Evolutionary conservation across 2,888 invertebrate genomes (phyloP).

Genomic region (Clanis bilineata): DNA sequence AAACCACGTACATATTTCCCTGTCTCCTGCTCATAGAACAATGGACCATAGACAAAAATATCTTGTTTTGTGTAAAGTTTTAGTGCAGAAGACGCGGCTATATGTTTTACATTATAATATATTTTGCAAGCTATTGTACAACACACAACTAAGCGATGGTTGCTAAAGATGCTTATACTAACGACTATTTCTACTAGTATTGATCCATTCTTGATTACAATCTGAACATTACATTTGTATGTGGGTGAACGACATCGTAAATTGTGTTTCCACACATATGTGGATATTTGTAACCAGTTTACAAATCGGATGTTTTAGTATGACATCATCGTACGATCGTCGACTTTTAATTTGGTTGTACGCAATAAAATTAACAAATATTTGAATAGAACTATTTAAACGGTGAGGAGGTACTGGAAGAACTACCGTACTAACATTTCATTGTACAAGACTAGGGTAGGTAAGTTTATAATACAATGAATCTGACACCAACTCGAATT

Average conservation of each 20-base stretch:
- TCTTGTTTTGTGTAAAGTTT: no score
- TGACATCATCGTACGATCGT: not conserved
- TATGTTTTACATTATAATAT: not conserved
- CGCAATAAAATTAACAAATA: not conserved
- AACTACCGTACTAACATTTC: no score
- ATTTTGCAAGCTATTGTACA: not conserved
- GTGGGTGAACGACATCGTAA: not conserved
- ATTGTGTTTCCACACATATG: not conserved
- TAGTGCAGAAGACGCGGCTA: no score
- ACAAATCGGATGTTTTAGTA: not conserved
- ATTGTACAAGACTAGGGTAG: no score
- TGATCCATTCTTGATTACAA: not conserved
- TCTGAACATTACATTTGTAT: not conserved
- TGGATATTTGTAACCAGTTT: not conserved
- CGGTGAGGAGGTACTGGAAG: no score
- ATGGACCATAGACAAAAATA: no score
- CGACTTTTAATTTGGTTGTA: not conserved
- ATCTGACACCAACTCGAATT: no score
- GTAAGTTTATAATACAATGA: no score
- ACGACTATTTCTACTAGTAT: not conserved
- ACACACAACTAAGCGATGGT: not conserved
- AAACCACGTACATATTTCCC: no score
- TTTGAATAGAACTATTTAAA: not conserved
- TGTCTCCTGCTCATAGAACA: no score
- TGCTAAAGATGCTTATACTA: not conserved